Evolutionary conservation across 1,140 invertebrate genomes (phyloP).

Genomic region (Semibalanus balanoides): DNA sequence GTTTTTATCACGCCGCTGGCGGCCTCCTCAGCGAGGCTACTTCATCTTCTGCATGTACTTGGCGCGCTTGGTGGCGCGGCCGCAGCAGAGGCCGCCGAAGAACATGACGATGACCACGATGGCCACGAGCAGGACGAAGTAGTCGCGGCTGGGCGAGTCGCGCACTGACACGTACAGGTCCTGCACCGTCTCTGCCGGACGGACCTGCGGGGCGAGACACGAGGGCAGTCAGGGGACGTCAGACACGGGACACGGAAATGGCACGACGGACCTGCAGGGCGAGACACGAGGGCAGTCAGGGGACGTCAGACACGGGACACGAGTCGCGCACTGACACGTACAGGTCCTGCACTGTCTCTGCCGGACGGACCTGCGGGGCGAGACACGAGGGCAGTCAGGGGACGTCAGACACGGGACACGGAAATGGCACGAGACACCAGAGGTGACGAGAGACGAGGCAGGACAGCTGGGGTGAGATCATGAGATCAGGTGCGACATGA

Average conservation of each 20-base stretch:
- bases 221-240: constrained; percentile 1
- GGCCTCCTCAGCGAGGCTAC: background rate
- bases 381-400: constrained; percentile 10
- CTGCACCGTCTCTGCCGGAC: constrained; percentile 47
- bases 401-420: constrained; percentile 6
- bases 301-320: constrained; percentile 5
- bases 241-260: constrained; percentile 1
- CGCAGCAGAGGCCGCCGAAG: constrained; percentile 63
- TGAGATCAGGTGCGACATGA: too few relatives aligned
- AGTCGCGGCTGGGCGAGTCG: constrained; percentile 56
- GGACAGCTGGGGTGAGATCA: too few relatives aligned
- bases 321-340: constrained; percentile 50
- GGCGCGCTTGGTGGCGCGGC: constrained; percentile 54
- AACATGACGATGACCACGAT: constrained; percentile 60
- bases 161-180: constrained; percentile 52
- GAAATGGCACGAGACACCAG: too few relatives aligned
- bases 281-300: constrained; percentile 7
- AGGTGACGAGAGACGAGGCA: too few relatives aligned
- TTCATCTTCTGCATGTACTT: constrained; percentile 46
- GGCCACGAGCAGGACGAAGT: constrained; percentile 54
- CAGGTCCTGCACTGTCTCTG: constrained; percentile 54
- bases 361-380: constrained; percentile 35
- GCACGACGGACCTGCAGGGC: too few relatives aligned
- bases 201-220: constrained; percentile 30
- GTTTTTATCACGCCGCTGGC: too few relatives aligned